Conservation (phyloP, 1,140 invertebrate genomes). For the Heliconius nattereri region DNA sequence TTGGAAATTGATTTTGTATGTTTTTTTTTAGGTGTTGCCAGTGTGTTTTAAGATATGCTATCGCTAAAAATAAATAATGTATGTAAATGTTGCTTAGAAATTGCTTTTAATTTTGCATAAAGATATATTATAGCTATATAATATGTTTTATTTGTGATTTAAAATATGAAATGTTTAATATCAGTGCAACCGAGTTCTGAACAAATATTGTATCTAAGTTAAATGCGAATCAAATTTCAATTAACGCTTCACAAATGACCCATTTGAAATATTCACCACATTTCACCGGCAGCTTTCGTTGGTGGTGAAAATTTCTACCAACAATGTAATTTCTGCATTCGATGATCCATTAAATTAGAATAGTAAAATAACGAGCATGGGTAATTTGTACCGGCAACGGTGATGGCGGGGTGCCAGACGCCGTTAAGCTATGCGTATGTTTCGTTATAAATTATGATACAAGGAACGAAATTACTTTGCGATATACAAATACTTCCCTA, state of each 20-base stretch:
- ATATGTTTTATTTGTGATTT: neutral
- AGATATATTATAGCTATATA: neutral
- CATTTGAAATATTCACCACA: conserved; percentile 19
- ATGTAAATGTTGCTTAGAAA: too few relatives aligned
- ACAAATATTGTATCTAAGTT: conserved; percentile 2
- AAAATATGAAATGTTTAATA: neutral
- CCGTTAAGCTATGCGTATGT: conserved; percentile 22
- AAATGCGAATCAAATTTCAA: conserved; percentile 11
- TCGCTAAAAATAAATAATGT: too few relatives aligned
- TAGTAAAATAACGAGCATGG: conserved; percentile 38
- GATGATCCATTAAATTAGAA: conserved; percentile 45
- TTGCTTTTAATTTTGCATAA: neutral
- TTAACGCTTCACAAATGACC: neutral
- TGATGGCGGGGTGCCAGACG: conserved; percentile 42
- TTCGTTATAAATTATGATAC: conserved; percentile 36
- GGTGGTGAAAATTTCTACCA: conserved; percentile 16
- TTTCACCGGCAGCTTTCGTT: conserved; percentile 19
- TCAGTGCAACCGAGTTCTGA: neutral
- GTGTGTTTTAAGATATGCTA: neutral
- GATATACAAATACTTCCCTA: neutral
- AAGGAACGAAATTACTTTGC: conserved; percentile 33
- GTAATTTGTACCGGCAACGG: conserved; percentile 42
- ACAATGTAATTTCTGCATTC: conserved; percentile 32
- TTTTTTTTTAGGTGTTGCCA: neutral
- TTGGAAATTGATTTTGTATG: neutral